These are phyloP conservation scores for Podarcis raffonei DNA, from an alignment of 2,113 vertebrate genomes.

Conservation along the genomic window DNA sequence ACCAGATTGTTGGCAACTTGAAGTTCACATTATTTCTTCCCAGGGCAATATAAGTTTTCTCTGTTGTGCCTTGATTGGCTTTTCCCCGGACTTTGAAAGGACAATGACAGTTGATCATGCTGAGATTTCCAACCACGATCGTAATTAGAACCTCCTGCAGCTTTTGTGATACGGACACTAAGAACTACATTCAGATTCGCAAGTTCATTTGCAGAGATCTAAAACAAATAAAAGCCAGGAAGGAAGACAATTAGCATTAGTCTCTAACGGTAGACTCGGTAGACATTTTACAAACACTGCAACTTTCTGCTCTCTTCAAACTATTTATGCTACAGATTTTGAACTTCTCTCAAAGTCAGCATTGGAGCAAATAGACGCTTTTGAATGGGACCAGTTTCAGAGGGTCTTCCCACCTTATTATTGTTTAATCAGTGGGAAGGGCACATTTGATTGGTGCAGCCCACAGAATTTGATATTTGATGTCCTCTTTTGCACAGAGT, in stretches of 20 bases:
- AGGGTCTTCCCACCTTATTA: neutral
- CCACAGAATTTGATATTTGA: neutral
- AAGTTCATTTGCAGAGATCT: rapidly evolving
- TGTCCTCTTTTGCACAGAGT: too few species aligned
- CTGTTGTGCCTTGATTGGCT: slow-evolving; percentile 4
- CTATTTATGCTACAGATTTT: neutral
- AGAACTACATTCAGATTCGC: slow-evolving; percentile 11
- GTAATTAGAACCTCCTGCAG: neutral
- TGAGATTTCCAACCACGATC: slow-evolving; percentile 40
- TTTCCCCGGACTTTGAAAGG: slow-evolving; percentile 43
- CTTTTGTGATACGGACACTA: neutral
- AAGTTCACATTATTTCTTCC: neutral
- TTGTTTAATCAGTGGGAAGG: neutral
- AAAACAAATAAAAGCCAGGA: neutral
- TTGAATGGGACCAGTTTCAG: neutral
- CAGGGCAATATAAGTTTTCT: slow-evolving; percentile 1
- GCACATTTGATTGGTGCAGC: neutral
- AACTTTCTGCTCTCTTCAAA: neutral
- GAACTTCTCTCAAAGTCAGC: neutral
- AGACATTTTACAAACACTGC: neutral
- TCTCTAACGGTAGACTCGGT: neutral
- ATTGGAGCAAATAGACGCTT: neutral
- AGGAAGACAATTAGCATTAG: slow-evolving; percentile 5
- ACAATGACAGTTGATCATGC: slow-evolving; percentile 14
- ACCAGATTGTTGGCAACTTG: slow-evolving; percentile 38